A percentile compares a stretch with the other conserved stretches of the same genome.
phyloP scores from a whole-genome alignment of 1,140 invertebrate species.

The Teleogryllus occipitalis region DNA sequence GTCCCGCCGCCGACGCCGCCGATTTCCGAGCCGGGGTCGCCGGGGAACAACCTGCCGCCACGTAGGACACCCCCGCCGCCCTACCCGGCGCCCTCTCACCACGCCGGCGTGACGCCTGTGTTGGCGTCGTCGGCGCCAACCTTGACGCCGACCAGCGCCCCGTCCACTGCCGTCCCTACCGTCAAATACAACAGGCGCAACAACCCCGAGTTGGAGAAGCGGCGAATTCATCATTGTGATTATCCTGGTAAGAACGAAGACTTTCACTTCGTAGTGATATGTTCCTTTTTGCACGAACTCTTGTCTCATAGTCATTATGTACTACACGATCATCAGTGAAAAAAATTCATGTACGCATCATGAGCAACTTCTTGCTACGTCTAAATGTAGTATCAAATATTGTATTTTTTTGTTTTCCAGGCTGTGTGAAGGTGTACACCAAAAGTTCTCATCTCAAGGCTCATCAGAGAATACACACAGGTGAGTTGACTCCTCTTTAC shows the following conservation, averaged over 20 bases:
- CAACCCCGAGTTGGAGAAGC: constrained; percentile 91
- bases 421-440: constrained; percentile 96
- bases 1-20: constrained; percentile 72
- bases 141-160: constrained; percentile 29
- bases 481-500: constrained; percentile 46
- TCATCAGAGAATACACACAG: constrained; percentile 95
- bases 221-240: constrained; percentile 90
- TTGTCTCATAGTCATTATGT: too few relatives aligned
- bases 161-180: constrained; percentile 31
- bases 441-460: constrained; percentile 98
- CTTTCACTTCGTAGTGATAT: background rate
- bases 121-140: constrained; percentile 34
- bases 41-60: constrained; percentile 38
- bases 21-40: constrained; percentile 72
- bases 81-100: constrained; percentile 44
- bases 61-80: constrained; percentile 53
- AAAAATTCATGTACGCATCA: too few relatives aligned
- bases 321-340: too few relatives aligned
- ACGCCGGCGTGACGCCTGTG: constrained; percentile 33
- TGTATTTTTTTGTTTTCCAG: constrained; percentile 46
- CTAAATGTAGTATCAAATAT: too few relatives aligned
- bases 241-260: constrained; percentile 62
- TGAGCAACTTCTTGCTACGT: too few relatives aligned
- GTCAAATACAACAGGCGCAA: constrained; percentile 84
- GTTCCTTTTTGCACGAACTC: too few relatives aligned